phyloP scores from a whole-genome alignment of 1,140 invertebrate genomes.

The Sycobia sp. region DNA sequence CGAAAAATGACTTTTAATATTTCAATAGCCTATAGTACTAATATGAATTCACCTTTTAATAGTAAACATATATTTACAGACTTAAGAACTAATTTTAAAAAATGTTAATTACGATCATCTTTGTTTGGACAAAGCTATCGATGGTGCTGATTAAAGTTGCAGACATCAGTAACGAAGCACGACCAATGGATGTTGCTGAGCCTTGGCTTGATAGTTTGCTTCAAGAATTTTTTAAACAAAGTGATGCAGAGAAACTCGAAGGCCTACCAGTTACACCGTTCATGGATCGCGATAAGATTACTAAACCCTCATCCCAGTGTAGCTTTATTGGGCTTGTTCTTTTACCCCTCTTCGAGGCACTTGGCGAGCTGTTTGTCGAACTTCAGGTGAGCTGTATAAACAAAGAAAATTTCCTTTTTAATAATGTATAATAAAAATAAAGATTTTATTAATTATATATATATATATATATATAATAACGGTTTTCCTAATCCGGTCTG shows the following conservation, averaged over 20 bases:
- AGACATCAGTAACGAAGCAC: slow-evolving; percentile 86
- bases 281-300: slow-evolving; percentile 90
- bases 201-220: slow-evolving; percentile 83
- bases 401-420: neutral
- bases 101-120: no score
- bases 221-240: slow-evolving; percentile 82
- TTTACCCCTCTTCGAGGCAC: slow-evolving; percentile 78
- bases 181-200: slow-evolving; percentile 84
- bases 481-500: neutral
- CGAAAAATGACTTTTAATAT: no score
- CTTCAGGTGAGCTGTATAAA: slow-evolving; percentile 62
- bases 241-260: slow-evolving; percentile 82
- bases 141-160: slow-evolving; percentile 88
- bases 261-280: slow-evolving; percentile 86
- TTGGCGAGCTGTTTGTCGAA: slow-evolving; percentile 74
- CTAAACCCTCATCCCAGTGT: slow-evolving; percentile 84
- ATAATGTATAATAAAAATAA: neutral
- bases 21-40: no score
- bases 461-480: neutral
- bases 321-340: slow-evolving; percentile 85
- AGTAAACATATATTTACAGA: no score
- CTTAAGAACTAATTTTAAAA: no score
- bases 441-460: neutral
- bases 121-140: slow-evolving; percentile 67
- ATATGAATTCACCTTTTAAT: no score